A percentile compares a stretch with the other conserved stretches of the same genome.
Evolutionary conservation across 2,113 vertebrate genomes (phyloP).

Genomic region (Ranitomeya imitator): DNA sequence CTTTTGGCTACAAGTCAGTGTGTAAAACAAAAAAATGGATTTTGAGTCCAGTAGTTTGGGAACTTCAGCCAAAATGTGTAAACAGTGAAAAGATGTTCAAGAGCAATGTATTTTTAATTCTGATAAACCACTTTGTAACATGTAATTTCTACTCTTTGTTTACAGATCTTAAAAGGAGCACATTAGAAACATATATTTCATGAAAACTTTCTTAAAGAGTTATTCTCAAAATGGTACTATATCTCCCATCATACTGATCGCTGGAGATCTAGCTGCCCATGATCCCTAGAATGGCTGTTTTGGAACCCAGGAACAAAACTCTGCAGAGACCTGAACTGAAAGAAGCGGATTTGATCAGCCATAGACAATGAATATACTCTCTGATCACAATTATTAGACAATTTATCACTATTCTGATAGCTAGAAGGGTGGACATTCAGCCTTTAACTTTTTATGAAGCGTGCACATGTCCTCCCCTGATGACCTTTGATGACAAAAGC

Average conservation of each 20-base stretch:
- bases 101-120: conserved; percentile 15
- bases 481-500: too few species aligned
- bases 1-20: conserved; percentile 37
- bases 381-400: too few species aligned
- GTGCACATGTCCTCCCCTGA: too few species aligned
- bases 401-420: too few species aligned
- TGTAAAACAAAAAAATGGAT: conserved; percentile 14
- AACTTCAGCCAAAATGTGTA: conserved; percentile 44
- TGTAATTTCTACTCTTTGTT: conserved; percentile 4
- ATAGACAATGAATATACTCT: too few species aligned
- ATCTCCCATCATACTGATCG: background rate
- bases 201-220: background rate
- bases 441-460: too few species aligned
- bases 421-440: too few species aligned
- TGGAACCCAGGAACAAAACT: too few species aligned
- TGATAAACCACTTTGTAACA: conserved; percentile 2
- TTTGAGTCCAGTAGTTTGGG: conserved; percentile 48
- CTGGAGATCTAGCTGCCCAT: too few species aligned
- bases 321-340: too few species aligned
- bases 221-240: background rate
- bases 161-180: background rate
- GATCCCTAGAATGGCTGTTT: too few species aligned
- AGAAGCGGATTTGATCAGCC: too few species aligned
- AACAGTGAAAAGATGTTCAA: conserved; percentile 33
- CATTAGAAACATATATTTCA: background rate